Evolutionary conservation across 2,888 invertebrate genomes (phyloP).

Genomic region (Escarpia spicata): DNA sequence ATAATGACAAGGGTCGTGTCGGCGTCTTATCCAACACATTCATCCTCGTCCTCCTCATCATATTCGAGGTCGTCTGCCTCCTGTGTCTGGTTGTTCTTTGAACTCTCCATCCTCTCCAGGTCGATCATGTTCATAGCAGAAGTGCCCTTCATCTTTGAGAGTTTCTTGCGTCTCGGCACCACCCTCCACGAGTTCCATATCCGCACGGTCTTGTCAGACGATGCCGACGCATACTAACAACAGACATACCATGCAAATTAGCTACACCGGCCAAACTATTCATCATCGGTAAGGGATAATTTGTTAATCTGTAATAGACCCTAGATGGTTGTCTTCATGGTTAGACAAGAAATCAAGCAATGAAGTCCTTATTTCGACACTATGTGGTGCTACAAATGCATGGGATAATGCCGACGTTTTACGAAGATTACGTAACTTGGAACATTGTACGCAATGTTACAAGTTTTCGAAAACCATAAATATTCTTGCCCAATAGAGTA

Average conservation of each 20-base stretch:
- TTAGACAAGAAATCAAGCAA: no score
- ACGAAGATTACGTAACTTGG: no score
- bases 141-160: slow-evolving; percentile 27
- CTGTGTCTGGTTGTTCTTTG: neutral
- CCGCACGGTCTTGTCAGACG: slow-evolving; percentile 63
- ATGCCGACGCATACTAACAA: slow-evolving; percentile 61
- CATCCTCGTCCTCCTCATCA: neutral
- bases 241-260: neutral
- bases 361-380: no score
- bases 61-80: neutral
- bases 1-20: neutral
- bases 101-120: neutral
- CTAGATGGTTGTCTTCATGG: no score
- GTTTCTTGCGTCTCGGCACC: slow-evolving; percentile 38
- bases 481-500: no score
- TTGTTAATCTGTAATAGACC: no score
- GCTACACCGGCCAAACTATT: neutral
- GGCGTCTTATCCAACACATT: neutral
- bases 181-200: slow-evolving; percentile 64
- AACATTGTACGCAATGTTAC: no score
- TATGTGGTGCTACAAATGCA: no score
- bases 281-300: no score
- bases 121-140: slow-evolving; percentile 14
- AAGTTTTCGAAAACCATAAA: no score
- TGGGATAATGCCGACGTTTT: no score